phyloP scores from a whole-genome alignment of 2,888 invertebrate genomes.

The Gryllus longicercus region DNA sequence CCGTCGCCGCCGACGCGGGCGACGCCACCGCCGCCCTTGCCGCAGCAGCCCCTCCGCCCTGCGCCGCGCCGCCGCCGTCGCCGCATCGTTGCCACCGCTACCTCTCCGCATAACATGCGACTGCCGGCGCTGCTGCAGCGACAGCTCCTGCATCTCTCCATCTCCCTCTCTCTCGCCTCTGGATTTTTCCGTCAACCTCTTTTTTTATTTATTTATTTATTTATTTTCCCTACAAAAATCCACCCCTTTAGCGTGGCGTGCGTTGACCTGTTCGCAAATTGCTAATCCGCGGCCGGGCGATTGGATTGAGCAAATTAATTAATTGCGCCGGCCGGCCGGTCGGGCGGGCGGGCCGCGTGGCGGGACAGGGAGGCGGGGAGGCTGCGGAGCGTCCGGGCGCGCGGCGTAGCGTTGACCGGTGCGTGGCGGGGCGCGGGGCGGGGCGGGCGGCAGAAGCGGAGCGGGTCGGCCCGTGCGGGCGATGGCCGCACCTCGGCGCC shows the following conservation, averaged over 20 bases:
- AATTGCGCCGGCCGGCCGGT: neutral
- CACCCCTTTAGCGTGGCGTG: neutral
- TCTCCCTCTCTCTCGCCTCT: neutral
- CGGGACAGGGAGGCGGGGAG: neutral
- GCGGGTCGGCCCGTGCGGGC: neutral
- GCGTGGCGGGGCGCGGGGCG: neutral
- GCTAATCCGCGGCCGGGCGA: constrained; percentile 5
- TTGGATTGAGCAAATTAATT: constrained; percentile 17
- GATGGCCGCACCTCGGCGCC: neutral
- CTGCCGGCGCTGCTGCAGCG: neutral
- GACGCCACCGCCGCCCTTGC: neutral
- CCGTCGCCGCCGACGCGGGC: neutral
- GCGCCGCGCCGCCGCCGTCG: neutral
- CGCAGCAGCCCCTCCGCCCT: neutral
- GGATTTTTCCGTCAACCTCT: neutral
- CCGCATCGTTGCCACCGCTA: neutral
- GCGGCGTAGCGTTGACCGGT: neutral
- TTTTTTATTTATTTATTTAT: neutral
- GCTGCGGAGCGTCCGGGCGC: neutral
- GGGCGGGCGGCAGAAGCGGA: neutral
- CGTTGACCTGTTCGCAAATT: constrained; percentile 17
- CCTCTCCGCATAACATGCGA: neutral
- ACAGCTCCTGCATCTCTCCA: neutral
- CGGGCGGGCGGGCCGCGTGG: neutral
- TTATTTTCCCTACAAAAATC: neutral